Evolutionary conservation across 2,797 vertebrate species (phyloP), one percentile per base, ranked within the genome.

Genomic region (Catamblyrhynchus diadema): DNA sequence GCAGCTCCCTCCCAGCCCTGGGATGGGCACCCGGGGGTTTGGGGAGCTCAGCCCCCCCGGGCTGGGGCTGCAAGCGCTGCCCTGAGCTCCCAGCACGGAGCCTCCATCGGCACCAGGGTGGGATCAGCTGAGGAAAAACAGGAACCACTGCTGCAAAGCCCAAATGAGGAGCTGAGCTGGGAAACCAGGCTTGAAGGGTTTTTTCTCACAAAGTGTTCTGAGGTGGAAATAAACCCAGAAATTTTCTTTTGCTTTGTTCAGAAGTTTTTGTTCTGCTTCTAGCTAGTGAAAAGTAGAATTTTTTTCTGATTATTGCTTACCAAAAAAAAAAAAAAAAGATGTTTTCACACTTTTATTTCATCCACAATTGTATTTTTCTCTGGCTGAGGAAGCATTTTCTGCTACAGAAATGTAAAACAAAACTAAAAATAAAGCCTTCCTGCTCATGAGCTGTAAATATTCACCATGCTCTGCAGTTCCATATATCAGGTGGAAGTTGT

Each of bases 301-400:
- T 75, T 85, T 35, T 39, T 39, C 35, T 64, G 24, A 50, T 70
- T 60, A 45, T 41, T 3, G 6, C 33, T 75, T 14, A n/a, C 21
- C 1, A 66, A 47, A 45, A 60, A 32, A 39, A 39, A 37, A 37
- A 73, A 81, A 25, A 39, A 51, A 35, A 27, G 3, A 12, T 14
- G 6, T 45, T 86, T 69, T 81, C 42, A 62, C 54, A 24, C 39
- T 94, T 73, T 27, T 2, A 1, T 37, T 90, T 92, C 41, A 60
- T 42, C 53, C n/a, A 28, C 74, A 32, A 5, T 18, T 32, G 27
- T 75, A 21, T 30, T 90, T 92, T 89, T 71, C 33, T 56, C 37
- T 67, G 32, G 57, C 62, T 84, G 79, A 81, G 67, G 28, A 94
- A 91, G 67, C 48, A 27, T 39, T 92, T 96, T 87, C 30, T 45